Base-by-base conservation (phyloP, 2,113 vertebrate genomes). In the Salvelinus alpinus region DNA sequence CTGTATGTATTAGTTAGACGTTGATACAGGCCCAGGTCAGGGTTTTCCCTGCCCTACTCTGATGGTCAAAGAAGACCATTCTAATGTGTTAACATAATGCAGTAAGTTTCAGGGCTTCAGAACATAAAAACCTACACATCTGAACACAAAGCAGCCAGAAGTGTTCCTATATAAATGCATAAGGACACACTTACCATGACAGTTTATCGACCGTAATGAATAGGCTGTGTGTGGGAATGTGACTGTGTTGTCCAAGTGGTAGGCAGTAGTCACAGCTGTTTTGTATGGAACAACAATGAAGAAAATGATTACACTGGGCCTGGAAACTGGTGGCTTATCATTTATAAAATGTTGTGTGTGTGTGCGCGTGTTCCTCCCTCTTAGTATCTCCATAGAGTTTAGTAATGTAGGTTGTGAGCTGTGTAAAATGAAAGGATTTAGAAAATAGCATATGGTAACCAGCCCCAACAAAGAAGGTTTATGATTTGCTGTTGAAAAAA, bases 401-500 rank as follows among this genome's bases (percentile, higher is more conserved):
- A 89, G 88, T 88, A 85, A 84, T 86, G 87, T 87, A 88, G 81
- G 85, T 79, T 51, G 78, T 86, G 81, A 82, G 88, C 86, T 87
- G 65, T 90, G 65, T 13, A 5, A 20, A 86, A 86, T 86, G 85
- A 84, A 87, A 84, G 88, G 87, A 89, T 91, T 76, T 90, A 89
- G 86, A 86, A 85, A 84, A 84, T 73, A 84, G 79, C 90, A 89
- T 90, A 89, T 87, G 88, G 77, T 81, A 25, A 66, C 67, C 31
- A 64, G 72, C 74, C 83, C 88, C 86, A 76, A 80, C 68, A 27
- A 48, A 70, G 74, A 78, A 78, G 90, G 88, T 90, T 91, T 91
- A 90, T 78, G 83, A 79, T 86, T 87, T 88, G 84, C 89, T 89
- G 85, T 89, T 25, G 75, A 83, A 54, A 66, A 38, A 71, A 76